Percentiles rank a stretch among this genome's conserved stretches.
phyloP scores from a whole-genome alignment of 2,797 vertebrate species.

The Coranthus polyacanthus region DNA sequence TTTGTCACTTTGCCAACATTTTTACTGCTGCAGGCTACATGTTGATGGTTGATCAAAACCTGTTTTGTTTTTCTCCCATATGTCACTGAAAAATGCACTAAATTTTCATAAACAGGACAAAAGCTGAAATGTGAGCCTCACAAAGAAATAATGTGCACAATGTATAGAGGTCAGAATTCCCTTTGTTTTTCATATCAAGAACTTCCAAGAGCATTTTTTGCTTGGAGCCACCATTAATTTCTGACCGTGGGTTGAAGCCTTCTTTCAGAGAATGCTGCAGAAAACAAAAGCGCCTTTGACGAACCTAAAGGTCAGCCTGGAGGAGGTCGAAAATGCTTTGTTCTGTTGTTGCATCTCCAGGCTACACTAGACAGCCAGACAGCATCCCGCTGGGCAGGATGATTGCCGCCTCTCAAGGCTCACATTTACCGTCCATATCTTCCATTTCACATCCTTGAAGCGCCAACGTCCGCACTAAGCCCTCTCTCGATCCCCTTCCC shows the following conservation, averaged over 20 bases:
- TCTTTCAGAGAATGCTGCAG: slow-evolving; percentile 26
- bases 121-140: slow-evolving; percentile 7
- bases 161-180: slow-evolving; percentile 7
- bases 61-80: not conserved
- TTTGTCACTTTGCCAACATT: not conserved
- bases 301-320: slow-evolving; percentile 59
- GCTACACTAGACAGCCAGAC: slow-evolving; percentile 52
- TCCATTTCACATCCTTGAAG: slow-evolving; percentile 55
- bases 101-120: not conserved
- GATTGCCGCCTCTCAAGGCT: slow-evolving; percentile 60
- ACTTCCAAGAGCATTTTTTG: slow-evolving; percentile 20
- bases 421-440: slow-evolving; percentile 52
- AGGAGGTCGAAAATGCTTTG: slow-evolving; percentile 36
- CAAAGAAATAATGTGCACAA: not conserved
- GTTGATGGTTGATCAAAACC: not conserved
- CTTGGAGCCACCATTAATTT: slow-evolving; percentile 23
- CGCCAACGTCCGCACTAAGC: slow-evolving; percentile 46
- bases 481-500: slow-evolving; percentile 36
- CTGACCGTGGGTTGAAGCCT: slow-evolving; percentile 4
- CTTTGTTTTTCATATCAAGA: not conserved
- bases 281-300: slow-evolving; percentile 59
- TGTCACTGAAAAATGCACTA: too few relatives aligned
- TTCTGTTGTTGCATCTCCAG: slow-evolving; percentile 34
- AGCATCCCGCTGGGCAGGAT: slow-evolving; percentile 61
- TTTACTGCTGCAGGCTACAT: not conserved